phyloP scores from a whole-genome alignment of 2,113 vertebrate species.

The Cavia aperea region DNA sequence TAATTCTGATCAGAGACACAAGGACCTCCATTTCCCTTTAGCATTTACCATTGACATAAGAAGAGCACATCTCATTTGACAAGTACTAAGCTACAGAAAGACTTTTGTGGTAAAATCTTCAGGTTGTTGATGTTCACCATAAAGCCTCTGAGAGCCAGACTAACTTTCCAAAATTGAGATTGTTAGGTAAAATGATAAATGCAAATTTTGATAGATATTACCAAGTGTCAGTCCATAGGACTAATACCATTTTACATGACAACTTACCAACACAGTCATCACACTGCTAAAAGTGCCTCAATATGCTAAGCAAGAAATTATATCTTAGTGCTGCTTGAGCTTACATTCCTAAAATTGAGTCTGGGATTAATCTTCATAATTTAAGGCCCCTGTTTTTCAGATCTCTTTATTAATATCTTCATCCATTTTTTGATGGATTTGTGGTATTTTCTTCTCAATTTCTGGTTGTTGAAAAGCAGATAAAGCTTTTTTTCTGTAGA shows the following conservation, averaged over 20 bases:
- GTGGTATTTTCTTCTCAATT: background rate
- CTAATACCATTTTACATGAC: background rate
- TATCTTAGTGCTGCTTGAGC: background rate
- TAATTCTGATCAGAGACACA: background rate
- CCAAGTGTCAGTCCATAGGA: background rate
- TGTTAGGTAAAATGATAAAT: background rate
- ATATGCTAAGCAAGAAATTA: background rate
- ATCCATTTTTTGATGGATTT: background rate
- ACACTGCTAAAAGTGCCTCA: background rate
- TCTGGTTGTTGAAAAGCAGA: no score
- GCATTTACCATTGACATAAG: background rate
- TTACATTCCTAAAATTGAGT: background rate
- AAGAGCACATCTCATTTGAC: background rate
- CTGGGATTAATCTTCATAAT: background rate
- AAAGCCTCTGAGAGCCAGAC: background rate
- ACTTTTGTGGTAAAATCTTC: background rate
- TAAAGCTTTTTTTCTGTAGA: background rate
- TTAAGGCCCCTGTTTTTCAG: background rate
- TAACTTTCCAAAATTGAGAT: conserved; percentile 8
- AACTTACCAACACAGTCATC: background rate
- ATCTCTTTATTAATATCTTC: background rate
- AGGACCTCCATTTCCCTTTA: background rate
- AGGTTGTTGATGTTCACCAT: background rate
- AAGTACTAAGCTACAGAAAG: background rate
- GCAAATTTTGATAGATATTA: background rate